Conservation (phyloP, 2,888 invertebrate genomes). For the Trachelus troglodyta region DNA sequence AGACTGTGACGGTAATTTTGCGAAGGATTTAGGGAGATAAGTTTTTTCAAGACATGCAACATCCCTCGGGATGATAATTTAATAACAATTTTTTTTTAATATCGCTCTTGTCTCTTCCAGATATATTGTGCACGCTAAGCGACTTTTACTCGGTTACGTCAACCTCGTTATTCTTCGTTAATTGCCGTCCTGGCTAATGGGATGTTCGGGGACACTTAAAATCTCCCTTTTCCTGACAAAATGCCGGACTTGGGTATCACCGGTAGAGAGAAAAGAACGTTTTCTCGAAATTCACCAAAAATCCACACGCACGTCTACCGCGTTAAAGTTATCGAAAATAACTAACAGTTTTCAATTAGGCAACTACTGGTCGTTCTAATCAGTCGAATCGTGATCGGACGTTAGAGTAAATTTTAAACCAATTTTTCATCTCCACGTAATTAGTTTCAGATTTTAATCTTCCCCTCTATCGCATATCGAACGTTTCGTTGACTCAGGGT, state of each 20-base stretch:
- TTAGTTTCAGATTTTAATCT: too few species aligned
- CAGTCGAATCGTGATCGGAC: too few species aligned
- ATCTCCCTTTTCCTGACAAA: neutral
- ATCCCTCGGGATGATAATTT: neutral
- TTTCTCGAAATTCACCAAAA: too few species aligned
- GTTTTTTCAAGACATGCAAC: neutral
- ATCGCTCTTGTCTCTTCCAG: neutral
- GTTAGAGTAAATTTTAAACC: too few species aligned
- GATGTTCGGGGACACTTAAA: neutral
- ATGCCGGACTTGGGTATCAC: neutral
- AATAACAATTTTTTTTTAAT: neutral
- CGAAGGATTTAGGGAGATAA: neutral
- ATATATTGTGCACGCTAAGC: neutral
- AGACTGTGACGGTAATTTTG: neutral
- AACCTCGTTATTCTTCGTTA: conserved; percentile 4
- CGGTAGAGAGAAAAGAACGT: too few species aligned
- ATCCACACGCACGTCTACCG: too few species aligned
- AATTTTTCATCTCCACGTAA: too few species aligned
- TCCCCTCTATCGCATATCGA: too few species aligned
- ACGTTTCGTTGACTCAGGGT: too few species aligned
- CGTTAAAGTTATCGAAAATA: too few species aligned
- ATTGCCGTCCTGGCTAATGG: conserved; percentile 6
- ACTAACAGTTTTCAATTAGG: too few species aligned
- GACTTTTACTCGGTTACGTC: neutral
- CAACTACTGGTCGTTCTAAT: too few species aligned